Conservation (phyloP, 2,888 invertebrate species). For the Sceliomorpha sp. region DNA sequence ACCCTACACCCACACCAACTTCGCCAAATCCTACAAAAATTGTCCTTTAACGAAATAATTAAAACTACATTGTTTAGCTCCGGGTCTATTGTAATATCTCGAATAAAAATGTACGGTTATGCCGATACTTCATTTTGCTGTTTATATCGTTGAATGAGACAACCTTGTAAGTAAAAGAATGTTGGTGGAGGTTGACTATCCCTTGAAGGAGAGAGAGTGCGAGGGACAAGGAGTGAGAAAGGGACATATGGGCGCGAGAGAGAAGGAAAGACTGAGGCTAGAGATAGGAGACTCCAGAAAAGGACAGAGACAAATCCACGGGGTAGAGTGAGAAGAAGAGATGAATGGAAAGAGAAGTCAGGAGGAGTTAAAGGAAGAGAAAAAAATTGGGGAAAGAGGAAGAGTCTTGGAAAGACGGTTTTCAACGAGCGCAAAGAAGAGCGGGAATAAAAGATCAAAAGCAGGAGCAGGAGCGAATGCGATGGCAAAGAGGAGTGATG, state of each 20-base stretch:
- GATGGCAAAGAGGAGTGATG: constrained; percentile 36
- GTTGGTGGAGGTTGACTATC: no score
- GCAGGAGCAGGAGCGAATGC: constrained; percentile 15
- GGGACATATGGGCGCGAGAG: constrained; percentile 4
- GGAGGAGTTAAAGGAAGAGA: constrained; percentile 12
- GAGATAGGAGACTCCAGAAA: constrained; percentile 12
- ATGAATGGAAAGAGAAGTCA: constrained; percentile 10
- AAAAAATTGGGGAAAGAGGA: constrained; percentile 16
- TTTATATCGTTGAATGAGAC: no score
- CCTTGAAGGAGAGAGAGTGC: no score
- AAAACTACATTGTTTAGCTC: no score
- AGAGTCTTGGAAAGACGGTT: constrained; percentile 19
- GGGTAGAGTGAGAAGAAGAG: constrained; percentile 10
- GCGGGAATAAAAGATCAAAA: constrained; percentile 20
- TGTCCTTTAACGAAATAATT: no score
- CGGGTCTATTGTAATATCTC: no score
- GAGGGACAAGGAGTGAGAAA: constrained; percentile 5
- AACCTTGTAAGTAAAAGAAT: no score
- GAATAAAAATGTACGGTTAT: neutral
- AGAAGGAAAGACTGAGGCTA: neutral
- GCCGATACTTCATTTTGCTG: no score
- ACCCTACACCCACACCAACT: no score
- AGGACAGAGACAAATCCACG: constrained; percentile 1
- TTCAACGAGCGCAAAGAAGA: constrained; percentile 18
- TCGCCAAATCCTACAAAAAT: no score